Percentiles rank a stretch among this genome's conserved stretches.
These are phyloP conservation scores for Cantharis rustica DNA, from an alignment of 2,888 invertebrate species.

Conservation along the genomic window DNA sequence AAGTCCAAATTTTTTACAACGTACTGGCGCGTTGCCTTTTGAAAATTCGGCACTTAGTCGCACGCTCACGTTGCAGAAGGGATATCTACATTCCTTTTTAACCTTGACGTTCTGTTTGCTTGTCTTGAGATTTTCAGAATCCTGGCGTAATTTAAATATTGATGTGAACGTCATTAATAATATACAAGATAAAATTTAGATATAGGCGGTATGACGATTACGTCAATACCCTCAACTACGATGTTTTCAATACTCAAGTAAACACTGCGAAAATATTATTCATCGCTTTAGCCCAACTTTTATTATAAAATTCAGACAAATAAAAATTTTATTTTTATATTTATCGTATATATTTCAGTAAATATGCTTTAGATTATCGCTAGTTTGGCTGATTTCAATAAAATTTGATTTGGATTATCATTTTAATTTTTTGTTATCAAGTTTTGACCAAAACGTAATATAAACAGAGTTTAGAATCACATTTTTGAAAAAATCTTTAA, in stretches of 20 bases:
- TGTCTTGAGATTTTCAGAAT: neutral
- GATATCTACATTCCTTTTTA: neutral
- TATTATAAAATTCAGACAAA: neutral
- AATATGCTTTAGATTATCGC: neutral
- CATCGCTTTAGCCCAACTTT: neutral
- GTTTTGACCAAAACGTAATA: too few species aligned
- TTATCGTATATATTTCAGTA: neutral
- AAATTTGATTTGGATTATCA: too few species aligned
- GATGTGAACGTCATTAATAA: neutral
- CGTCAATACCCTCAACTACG: neutral
- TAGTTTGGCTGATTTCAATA: neutral
- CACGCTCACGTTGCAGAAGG: neutral
- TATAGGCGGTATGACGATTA: neutral
- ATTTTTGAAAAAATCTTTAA: too few species aligned
- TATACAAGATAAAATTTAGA: neutral
- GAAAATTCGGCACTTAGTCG: neutral
- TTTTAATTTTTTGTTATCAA: neutral
- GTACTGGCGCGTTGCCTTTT: neutral
- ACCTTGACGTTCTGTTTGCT: neutral
- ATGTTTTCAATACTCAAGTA: neutral
- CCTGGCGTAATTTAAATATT: neutral
- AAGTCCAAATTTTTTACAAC: neutral
- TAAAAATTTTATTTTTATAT: neutral
- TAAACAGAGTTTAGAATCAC: too few species aligned
- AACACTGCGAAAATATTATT: neutral